Conservation (phyloP, 2,888 invertebrate genomes). For the Nymphalis polychloros region DNA sequence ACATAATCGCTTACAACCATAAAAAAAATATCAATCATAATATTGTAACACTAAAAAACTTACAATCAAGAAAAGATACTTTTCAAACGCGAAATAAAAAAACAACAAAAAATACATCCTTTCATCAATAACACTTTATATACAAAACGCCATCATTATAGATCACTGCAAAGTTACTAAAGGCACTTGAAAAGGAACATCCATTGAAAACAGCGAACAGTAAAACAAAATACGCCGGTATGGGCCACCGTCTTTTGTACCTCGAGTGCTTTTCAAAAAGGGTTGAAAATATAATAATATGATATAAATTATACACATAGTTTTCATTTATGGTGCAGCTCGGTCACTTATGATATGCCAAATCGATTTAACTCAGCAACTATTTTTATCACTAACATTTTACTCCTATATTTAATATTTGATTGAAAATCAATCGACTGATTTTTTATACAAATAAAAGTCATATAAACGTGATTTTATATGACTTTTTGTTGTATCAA, state of each 20-base stretch:
- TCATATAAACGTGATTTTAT: no score
- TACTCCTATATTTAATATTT: no score
- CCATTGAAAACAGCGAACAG: constrained; percentile 27
- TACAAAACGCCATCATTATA: constrained; percentile 30
- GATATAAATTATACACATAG: constrained; percentile 43
- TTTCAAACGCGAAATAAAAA: constrained; percentile 3
- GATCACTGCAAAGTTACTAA: constrained; percentile 36
- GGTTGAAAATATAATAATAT: constrained; percentile 66
- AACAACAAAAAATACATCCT: constrained; percentile 1
- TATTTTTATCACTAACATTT: no score
- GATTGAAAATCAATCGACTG: background rate
- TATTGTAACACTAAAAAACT: background rate
- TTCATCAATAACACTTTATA: constrained; percentile 11
- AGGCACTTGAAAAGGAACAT: constrained; percentile 39
- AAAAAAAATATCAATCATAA: background rate
- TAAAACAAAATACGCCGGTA: constrained; percentile 35
- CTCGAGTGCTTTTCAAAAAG: constrained; percentile 49
- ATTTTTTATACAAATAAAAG: background rate
- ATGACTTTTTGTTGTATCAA: no score
- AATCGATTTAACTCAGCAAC: no score
- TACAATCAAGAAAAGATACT: constrained; percentile 1
- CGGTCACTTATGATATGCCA: background rate
- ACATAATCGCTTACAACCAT: background rate
- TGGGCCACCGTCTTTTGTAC: constrained; percentile 57
- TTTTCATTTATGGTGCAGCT: background rate